These are phyloP conservation scores for Drosophila bipectinata DNA, from an alignment of 1,140 invertebrate genomes.

Conservation along the genomic window DNA sequence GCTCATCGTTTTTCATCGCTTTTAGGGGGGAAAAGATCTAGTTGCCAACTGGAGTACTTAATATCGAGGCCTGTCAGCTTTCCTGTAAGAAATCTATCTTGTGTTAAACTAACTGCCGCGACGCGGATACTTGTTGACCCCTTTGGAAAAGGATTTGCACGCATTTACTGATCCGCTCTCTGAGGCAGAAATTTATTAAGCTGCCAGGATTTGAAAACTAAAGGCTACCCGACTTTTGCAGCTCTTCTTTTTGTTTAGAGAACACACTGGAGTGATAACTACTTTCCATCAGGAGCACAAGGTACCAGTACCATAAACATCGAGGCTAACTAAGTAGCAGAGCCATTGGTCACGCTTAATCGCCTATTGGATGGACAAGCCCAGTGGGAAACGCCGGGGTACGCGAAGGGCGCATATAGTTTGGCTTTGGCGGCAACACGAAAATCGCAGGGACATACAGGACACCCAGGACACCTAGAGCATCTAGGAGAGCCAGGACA, in stretches of 20 bases:
- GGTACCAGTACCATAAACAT: conserved; percentile 53
- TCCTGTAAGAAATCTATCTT: conserved; percentile 14
- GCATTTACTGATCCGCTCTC: conserved; percentile 1
- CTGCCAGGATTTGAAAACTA: conserved; percentile 42
- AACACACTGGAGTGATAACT: conserved; percentile 10
- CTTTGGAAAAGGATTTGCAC: conserved; percentile 16
- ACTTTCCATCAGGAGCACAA: conserved; percentile 23
- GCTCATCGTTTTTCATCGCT: too few species aligned
- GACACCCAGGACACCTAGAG: not conserved
- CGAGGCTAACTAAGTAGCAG: conserved; percentile 46
- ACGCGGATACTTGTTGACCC: conserved; percentile 12
- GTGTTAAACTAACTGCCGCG: conserved; percentile 32
- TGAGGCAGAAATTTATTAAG: conserved; percentile 64
- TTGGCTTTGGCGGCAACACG: conserved; percentile 51
- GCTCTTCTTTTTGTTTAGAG: conserved; percentile 13
- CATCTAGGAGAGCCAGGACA: conserved; percentile 4
- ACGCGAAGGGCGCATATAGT: conserved; percentile 47
- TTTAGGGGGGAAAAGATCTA: not conserved
- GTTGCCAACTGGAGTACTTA: conserved; percentile 14
- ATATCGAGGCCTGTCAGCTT: conserved; percentile 7
- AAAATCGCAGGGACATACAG: conserved; percentile 24
- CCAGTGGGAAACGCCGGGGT: not conserved
- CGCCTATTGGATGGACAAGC: conserved; percentile 44
- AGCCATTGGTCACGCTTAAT: conserved; percentile 80
- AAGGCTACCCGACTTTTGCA: conserved; percentile 8